phyloP scores from a whole-genome alignment of 2,888 invertebrate genomes.

The Drosophila paranaensis region DNA sequence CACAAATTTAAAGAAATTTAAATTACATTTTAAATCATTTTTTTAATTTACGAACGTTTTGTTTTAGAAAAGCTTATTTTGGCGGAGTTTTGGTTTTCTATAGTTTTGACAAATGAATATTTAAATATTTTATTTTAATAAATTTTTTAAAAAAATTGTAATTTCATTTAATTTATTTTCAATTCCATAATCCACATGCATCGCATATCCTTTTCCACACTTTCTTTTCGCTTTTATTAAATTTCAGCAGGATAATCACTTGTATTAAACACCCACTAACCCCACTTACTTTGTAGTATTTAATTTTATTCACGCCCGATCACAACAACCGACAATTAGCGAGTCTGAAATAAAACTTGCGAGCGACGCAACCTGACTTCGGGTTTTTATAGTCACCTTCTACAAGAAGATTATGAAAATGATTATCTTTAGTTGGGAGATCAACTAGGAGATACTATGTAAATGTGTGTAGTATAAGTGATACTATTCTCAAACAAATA shows the following conservation, averaged over 20 bases:
- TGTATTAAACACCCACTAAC: constrained; percentile 3
- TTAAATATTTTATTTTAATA: no score
- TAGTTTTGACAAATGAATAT: no score
- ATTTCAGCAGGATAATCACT: no score
- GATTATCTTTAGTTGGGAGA: background rate
- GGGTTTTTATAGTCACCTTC: constrained; percentile 4
- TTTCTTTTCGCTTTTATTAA: background rate
- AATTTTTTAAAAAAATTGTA: no score
- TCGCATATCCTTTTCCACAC: background rate
- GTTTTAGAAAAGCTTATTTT: no score
- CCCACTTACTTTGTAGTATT: background rate
- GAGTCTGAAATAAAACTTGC: constrained; percentile 27
- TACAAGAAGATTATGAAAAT: background rate
- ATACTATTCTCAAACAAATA: background rate
- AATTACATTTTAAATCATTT: background rate
- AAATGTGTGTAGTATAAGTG: background rate
- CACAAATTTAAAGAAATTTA: background rate
- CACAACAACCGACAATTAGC: constrained; percentile 29
- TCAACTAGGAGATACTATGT: background rate
- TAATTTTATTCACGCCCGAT: background rate
- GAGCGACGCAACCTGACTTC: background rate
- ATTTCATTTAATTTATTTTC: no score
- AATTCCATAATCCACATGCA: no score
- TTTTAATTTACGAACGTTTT: background rate
- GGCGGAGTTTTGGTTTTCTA: no score